These are phyloP conservation scores for Rhodeus uyekii DNA, from an alignment of 2,797 vertebrate species.

Conservation along the genomic window DNA sequence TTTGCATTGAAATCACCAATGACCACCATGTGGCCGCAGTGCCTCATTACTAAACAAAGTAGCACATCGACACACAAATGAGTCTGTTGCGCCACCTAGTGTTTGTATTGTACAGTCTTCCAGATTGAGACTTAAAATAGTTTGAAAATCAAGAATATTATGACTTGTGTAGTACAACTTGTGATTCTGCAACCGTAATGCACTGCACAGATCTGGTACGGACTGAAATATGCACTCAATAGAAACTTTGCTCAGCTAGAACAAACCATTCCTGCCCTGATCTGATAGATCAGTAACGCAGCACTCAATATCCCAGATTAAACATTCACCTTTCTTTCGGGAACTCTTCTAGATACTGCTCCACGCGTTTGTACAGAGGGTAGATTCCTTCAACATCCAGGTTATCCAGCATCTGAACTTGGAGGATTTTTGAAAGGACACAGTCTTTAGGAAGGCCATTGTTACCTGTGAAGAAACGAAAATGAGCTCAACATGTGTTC, in stretches of 20 bases:
- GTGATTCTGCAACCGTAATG: background rate
- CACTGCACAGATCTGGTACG: background rate
- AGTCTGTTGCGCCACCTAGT: slow-evolving; percentile 50
- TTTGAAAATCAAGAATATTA: background rate
- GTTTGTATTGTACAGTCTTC: background rate
- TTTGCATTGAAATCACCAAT: background rate
- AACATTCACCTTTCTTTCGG: slow-evolving; percentile 87
- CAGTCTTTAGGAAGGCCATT: slow-evolving; percentile 87
- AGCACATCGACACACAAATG: background rate
- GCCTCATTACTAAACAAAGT: background rate
- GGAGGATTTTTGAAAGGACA: slow-evolving; percentile 89
- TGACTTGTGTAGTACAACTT: background rate
- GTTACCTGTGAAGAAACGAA: slow-evolving; percentile 77
- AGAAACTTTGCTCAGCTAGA: background rate
- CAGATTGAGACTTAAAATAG: too few species aligned
- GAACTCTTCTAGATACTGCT: slow-evolving; percentile 90
- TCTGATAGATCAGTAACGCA: background rate
- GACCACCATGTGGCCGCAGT: background rate
- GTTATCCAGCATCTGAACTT: slow-evolving; percentile 94
- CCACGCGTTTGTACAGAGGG: slow-evolving; percentile 88
- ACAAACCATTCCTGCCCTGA: background rate
- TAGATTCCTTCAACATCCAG: slow-evolving; percentile 94
- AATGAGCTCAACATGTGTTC: background rate
- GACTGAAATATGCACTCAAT: background rate
- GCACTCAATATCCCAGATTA: slow-evolving; percentile 2